Evolutionary conservation across 2,888 invertebrate species (phyloP).

Genomic region (Cheilosia pagana): DNA sequence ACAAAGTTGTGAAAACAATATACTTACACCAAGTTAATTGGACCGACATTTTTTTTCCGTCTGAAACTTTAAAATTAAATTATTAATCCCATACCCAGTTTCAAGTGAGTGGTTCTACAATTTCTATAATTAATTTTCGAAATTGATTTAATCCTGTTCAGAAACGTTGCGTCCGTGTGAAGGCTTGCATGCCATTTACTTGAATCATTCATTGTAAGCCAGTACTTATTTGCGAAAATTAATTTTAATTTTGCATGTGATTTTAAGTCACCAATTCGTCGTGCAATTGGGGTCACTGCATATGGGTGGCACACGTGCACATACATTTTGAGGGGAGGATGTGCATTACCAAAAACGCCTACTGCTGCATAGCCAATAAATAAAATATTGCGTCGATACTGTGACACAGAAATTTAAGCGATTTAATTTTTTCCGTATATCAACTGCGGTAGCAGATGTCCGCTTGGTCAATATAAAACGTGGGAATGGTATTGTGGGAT

Average conservation of each 20-base stretch:
- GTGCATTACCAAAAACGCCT: not conserved
- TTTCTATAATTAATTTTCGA: slow-evolving; percentile 37
- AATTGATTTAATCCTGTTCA: slow-evolving; percentile 42
- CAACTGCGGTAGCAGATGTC: slow-evolving; percentile 38
- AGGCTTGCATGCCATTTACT: slow-evolving; percentile 32
- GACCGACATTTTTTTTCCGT: not conserved
- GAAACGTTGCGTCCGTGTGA: slow-evolving; percentile 20
- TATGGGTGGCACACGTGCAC: not conserved
- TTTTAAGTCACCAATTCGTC: slow-evolving; percentile 41
- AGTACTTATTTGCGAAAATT: slow-evolving; percentile 56
- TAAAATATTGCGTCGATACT: slow-evolving; percentile 51
- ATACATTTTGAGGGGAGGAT: too few species aligned
- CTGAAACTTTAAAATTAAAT: slow-evolving; percentile 37
- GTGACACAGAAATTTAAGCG: slow-evolving; percentile 32
- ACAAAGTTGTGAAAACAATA: too few species aligned
- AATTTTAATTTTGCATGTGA: slow-evolving; percentile 66
- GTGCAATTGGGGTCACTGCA: slow-evolving; percentile 23
- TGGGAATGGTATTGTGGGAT: slow-evolving; percentile 32
- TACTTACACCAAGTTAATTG: not conserved
- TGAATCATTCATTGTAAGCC: slow-evolving; percentile 27
- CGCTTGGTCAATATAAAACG: slow-evolving; percentile 2
- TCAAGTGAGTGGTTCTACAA: slow-evolving; percentile 5
- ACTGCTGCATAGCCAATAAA: slow-evolving; percentile 54
- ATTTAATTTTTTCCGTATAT: slow-evolving; percentile 28
- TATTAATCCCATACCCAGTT: slow-evolving; percentile 24